Base-by-base conservation (phyloP, 2,113 vertebrate genomes). In the Sylvietta virens region DNA sequence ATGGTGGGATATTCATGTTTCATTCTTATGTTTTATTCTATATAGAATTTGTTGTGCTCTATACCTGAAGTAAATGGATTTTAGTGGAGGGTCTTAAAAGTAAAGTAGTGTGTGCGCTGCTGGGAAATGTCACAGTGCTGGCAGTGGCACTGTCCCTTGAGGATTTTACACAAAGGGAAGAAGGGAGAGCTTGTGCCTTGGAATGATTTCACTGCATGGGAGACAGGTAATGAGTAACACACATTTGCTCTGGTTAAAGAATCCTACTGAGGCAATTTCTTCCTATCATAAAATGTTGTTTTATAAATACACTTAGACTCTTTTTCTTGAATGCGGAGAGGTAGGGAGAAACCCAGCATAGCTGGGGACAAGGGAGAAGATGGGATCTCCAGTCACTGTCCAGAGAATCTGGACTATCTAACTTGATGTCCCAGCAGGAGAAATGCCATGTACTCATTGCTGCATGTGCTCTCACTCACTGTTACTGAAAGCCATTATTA, bases 381-480 rank as follows among this genome's bases (percentile, higher is more conserved):
- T 19, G 23, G 30, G 33, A 39, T 60, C 45, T 88, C 16, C 30
- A 2, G 5, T 31, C 12, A 61, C 14, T 8, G 22, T 37, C 58
- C 33, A 50, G 35, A 86, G 37, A 47, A 79, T n/a, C n/a, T n/a
- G n/a, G 76, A 13, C 35, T 42, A 13, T 45, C 51, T 74, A 79
- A 81, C 47, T 39, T 33, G 37, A 35, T 64, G 40, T 60, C 16
- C 69, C 67, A 86, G 80, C 26, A 48, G 78, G 83, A 40, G 30
- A 64, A 92, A 67, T 11, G 5, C 30, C 7, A 1, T 27, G 23
- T n/a, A 54, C 51, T 77, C 83, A 33, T 28, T 24, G 26, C 1
- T 66, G 44, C 7, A 2, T 10, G 3, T 35, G 37, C 4, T 40
- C 24, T 67, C 6, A 2, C 20, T 64, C 1, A 1, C 19, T 35